A percentile compares a stretch with the other conserved stretches of the same genome.
phyloP scores from a whole-genome alignment of 2,888 invertebrate species.

The Brenthis daphne region DNA sequence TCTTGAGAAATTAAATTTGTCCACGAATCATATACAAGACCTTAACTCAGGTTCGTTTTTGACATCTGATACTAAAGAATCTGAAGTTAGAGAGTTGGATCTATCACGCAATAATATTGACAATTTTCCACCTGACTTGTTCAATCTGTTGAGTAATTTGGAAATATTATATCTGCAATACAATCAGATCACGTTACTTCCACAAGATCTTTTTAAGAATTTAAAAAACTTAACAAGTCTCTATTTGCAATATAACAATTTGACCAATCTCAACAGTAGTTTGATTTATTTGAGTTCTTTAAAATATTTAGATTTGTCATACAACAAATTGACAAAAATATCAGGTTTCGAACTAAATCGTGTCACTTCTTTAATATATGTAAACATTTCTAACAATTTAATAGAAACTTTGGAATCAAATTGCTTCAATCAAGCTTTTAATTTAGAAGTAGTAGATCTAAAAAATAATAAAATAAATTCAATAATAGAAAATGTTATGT shows the following conservation, averaged over 20 bases:
- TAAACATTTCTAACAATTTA: slow-evolving; percentile 63
- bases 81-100: slow-evolving; percentile 51
- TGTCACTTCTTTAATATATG: slow-evolving; percentile 49
- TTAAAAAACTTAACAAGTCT: slow-evolving; percentile 51
- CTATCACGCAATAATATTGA: slow-evolving; percentile 57
- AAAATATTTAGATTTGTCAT: slow-evolving; percentile 54
- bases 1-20: slow-evolving; percentile 56
- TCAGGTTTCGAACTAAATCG: slow-evolving; percentile 58
- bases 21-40: slow-evolving; percentile 54
- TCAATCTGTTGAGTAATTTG: slow-evolving; percentile 51
- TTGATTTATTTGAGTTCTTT: slow-evolving; percentile 57
- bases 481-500: slow-evolving; percentile 55
- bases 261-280: slow-evolving; percentile 55
- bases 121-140: slow-evolving; percentile 47
- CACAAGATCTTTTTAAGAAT: slow-evolving; percentile 53
- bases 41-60: slow-evolving; percentile 51
- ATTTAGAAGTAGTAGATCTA: slow-evolving; percentile 56
- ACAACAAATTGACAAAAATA: slow-evolving; percentile 54
- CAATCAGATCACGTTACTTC: slow-evolving; percentile 53
- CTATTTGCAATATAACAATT: slow-evolving; percentile 54
- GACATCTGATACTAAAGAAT: slow-evolving; percentile 44
- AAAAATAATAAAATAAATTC: slow-evolving; percentile 59
- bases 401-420: slow-evolving; percentile 58
- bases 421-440: slow-evolving; percentile 57
- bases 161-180: slow-evolving; percentile 54